Base-by-base conservation (phyloP, 2,888 invertebrate species). In the Luperina testacea region DNA sequence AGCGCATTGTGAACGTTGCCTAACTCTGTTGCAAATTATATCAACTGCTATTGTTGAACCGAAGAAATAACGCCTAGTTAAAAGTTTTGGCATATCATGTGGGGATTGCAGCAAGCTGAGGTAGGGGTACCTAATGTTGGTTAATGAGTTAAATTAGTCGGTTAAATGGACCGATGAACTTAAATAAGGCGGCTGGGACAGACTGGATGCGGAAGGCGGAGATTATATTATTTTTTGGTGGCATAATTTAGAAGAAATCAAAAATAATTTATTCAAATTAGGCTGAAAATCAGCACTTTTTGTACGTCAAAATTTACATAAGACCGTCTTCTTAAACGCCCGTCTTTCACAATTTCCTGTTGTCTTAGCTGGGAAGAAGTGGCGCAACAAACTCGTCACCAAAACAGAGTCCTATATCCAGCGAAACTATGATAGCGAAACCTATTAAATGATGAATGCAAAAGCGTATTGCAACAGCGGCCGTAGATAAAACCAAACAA, bases 11-110 rank as follows among this genome's bases (percentile, higher is more conserved):
- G 67, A 27, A 57, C 20, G 69, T 88, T 86, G 59, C 78, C 72
- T 75, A 88, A 88, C 57, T 17, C 20, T 48, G 63, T 85, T 87
- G 85, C 85, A 71, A 85, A 87, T 85, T 64, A 74, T 73, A 85
- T 75, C 68, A 83, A 78, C n/a, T 59, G 64, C 87, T 45, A 87
- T 85, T 85, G 85, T 85, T 80, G 81, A 57, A 38, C 27, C n/a
- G 64, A 64, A 77, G 57, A 61, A 73, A 85, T 83, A 57, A 45
- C 51, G 42, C 11, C 75, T 87, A 70, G 77, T 81, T 87, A 85
- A 81, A 85, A 85, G 82, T 87, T 87, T 87, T 85, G 72, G 88
- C 85, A 87, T 85, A 78, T 64, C 85, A 85, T 77, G 76, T 77
- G 32, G 64, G n/a, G 57, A 84, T 85, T 85, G 81, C 81, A 38